These are phyloP conservation scores for Campylorhamphus procurvoides DNA, from an alignment of 2,113 vertebrate genomes.

Conservation along the genomic window DNA sequence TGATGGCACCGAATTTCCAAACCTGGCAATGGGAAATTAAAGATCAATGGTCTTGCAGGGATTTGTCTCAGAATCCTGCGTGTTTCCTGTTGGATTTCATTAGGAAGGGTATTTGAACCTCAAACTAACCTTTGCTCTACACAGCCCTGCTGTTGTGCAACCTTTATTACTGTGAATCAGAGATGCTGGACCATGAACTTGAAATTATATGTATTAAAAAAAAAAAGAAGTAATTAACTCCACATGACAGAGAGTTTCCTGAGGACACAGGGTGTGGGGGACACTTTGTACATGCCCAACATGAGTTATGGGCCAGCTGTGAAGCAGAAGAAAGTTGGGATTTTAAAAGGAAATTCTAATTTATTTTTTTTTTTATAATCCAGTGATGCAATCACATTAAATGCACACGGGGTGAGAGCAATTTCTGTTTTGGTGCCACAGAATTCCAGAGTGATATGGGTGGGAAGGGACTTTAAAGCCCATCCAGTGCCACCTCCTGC, in stretches of 20 bases:
- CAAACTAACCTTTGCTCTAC: constrained; percentile 9
- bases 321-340: background rate
- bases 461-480: background rate
- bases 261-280: background rate
- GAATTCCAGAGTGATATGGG: background rate
- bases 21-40: background rate
- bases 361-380: background rate
- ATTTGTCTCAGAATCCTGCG: background rate
- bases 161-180: constrained; percentile 1
- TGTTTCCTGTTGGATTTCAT: background rate
- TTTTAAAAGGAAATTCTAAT: background rate
- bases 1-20: background rate
- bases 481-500: rapidly evolving
- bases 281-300: background rate
- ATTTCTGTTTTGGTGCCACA: background rate
- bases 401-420: background rate
- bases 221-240: background rate
- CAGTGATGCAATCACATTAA: background rate
- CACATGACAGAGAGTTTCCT: constrained; percentile 17
- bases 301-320: background rate
- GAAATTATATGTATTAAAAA: background rate
- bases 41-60: background rate
- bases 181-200: constrained; percentile 7
- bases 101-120: background rate
- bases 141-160: background rate